A percentile compares a stretch with the other conserved stretches of the same genome.
phyloP scores from a whole-genome alignment of 2,113 vertebrate species.

The Morone saxatilis region DNA sequence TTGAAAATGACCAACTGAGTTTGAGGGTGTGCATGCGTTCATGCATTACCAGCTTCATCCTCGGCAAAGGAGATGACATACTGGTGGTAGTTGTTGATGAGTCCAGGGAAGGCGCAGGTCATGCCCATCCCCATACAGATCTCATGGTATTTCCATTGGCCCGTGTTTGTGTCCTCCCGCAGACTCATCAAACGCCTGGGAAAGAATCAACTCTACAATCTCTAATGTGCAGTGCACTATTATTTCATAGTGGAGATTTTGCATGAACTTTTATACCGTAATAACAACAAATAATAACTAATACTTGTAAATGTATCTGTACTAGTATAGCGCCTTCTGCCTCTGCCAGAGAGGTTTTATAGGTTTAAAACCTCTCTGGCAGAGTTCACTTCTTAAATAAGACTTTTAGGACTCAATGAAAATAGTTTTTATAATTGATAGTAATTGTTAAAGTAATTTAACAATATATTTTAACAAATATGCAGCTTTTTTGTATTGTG shows the following conservation, averaged over 20 bases:
- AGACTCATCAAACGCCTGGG: slow-evolving; percentile 93
- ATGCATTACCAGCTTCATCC: slow-evolving; percentile 92
- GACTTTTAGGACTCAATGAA: no score
- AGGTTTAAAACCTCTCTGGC: no score
- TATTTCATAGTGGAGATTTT: background rate
- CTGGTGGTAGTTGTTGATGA: slow-evolving; percentile 95
- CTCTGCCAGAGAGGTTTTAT: no score
- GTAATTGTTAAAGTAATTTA: no score
- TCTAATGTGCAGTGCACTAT: background rate
- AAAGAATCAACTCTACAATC: background rate
- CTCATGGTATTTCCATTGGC: slow-evolving; percentile 91
- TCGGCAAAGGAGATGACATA: slow-evolving; percentile 97
- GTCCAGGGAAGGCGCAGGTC: slow-evolving; percentile 92
- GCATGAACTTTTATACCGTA: background rate
- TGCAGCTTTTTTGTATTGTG: background rate
- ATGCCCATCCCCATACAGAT: slow-evolving; percentile 94
- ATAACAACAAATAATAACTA: no score
- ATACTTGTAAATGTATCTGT: no score
- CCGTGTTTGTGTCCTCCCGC: slow-evolving; percentile 83
- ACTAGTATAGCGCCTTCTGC: no score
- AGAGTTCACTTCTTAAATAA: no score
- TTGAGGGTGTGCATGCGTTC: background rate
- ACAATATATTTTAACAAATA: no score
- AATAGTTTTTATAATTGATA: no score
- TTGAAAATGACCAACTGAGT: background rate